A percentile compares a stretch with the other conserved stretches of the same genome.
Conservation (phyloP, 2,888 invertebrate genomes). For the Drosophila mimica region DNA sequence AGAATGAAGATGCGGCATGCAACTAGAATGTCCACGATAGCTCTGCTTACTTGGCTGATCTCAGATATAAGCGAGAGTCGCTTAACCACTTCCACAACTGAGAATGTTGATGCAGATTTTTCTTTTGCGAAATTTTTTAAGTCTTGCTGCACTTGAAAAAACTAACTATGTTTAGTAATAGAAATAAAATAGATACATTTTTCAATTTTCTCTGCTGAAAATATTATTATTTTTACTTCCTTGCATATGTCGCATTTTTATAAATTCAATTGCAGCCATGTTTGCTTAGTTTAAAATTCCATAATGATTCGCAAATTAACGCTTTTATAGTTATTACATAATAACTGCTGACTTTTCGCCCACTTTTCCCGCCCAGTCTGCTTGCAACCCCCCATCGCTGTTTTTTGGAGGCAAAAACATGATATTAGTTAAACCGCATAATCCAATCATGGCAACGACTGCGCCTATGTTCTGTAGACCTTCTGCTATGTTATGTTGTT, state of each 20-base stretch:
- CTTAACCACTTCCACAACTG: slow-evolving; percentile 8
- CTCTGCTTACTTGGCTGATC: slow-evolving; percentile 26
- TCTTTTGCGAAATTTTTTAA: not conserved
- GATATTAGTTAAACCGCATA: slow-evolving; percentile 55
- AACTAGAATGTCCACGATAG: slow-evolving; percentile 1
- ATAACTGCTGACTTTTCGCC: slow-evolving; percentile 10
- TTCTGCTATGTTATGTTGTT: slow-evolving; percentile 11
- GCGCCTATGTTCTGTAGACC: slow-evolving; percentile 55
- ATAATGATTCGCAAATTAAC: not conserved
- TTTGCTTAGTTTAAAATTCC: not conserved
- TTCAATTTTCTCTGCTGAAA: not conserved
- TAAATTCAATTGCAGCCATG: not conserved
- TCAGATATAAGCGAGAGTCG: slow-evolving; percentile 16
- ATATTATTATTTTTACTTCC: not conserved
- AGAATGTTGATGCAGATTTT: slow-evolving; percentile 3
- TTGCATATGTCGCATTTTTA: not conserved
- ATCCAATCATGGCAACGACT: slow-evolving; percentile 63
- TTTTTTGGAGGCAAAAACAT: slow-evolving; percentile 32
- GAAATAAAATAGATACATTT: too few relatives aligned
- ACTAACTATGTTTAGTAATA: not conserved
- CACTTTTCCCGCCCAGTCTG: not conserved
- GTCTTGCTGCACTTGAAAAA: not conserved
- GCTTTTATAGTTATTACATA: not conserved
- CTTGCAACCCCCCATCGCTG: slow-evolving; percentile 16
- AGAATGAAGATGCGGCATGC: slow-evolving; percentile 42